Conservation (phyloP, 2,888 invertebrate genomes). For the Nephrotoma appendiculata region DNA sequence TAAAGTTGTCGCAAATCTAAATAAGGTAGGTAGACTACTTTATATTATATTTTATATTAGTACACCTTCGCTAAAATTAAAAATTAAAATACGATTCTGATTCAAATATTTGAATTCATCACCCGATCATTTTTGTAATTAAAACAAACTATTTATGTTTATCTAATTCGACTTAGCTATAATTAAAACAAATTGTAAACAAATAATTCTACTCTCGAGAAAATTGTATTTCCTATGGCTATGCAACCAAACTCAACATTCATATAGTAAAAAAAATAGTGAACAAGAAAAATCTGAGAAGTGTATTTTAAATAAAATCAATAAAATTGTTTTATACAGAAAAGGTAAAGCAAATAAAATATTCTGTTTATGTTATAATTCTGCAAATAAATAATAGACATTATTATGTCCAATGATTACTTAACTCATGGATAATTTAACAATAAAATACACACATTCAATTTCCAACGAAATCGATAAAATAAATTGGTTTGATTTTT, state of each 20-base stretch:
- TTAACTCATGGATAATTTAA: not conserved
- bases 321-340: not conserved
- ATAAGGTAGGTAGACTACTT: not conserved
- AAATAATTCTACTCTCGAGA: not conserved
- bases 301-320: not conserved
- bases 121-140: no score
- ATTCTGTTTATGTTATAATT: not conserved
- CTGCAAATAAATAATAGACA: not conserved
- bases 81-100: not conserved
- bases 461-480: not conserved
- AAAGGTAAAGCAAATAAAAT: not conserved
- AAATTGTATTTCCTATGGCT: not conserved
- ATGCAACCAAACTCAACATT: not conserved
- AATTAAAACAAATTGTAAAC: no score
- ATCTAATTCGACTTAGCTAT: no score
- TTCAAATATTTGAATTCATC: no score
- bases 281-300: not conserved
- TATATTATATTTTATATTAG: no score
- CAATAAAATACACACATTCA: not conserved
- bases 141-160: no score
- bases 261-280: not conserved
- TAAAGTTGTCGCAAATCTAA: not conserved
- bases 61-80: not conserved
- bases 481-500: not conserved
- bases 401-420: not conserved